Base-by-base conservation (phyloP, 2,797 vertebrate species). In the Cyprinodon diabolis region DNA sequence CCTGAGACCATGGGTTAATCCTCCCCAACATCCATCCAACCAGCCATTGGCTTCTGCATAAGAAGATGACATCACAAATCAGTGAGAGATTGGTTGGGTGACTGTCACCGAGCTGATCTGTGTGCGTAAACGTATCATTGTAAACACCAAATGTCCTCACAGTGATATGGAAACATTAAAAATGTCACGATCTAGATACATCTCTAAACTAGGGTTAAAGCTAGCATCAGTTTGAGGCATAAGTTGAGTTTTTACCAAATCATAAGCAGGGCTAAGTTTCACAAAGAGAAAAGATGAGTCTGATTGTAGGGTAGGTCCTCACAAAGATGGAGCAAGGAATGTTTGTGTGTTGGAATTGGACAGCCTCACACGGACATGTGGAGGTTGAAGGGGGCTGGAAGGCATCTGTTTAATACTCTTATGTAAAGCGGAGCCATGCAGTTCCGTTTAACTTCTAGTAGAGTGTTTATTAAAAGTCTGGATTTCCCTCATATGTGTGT, bases 331-430 rank as follows among this genome's bases (percentile, higher is more conserved):
- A 55, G 45, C 62, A 13, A 56, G 8, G 63, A 69, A 62, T 58
- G 15, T 66, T 70, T 74, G 79, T 74, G 82, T 68, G 79, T 40
- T 52, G 7, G 76, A 84, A 91, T 90, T 90, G 92, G 82, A 85
- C 70, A 48, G 79, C 54, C 69, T 74, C 6, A 57, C 82, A 77
- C 71, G 73, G 85, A 84, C 86, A 30, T 30, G 67, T 81, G 86
- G 75, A 43, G 51, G 43, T 15, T 30, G 3, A 67, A 66, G 78
- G 63, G 71, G 69, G 49, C 66, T 90, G 88, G 92, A 91, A 91
- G 90, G 75, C 92, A 92, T 92, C 91, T 90, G 91, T 88, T 93
- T 94, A 94, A 94, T 93, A 80, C 93, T 87, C 90, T 94, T 94
- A 94, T 90, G 91, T 94, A 94, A 94, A 92, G 85, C 13, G 40